Evolutionary conservation across 1,140 invertebrate genomes (phyloP).

Genomic region (Calephelis nemesis): DNA sequence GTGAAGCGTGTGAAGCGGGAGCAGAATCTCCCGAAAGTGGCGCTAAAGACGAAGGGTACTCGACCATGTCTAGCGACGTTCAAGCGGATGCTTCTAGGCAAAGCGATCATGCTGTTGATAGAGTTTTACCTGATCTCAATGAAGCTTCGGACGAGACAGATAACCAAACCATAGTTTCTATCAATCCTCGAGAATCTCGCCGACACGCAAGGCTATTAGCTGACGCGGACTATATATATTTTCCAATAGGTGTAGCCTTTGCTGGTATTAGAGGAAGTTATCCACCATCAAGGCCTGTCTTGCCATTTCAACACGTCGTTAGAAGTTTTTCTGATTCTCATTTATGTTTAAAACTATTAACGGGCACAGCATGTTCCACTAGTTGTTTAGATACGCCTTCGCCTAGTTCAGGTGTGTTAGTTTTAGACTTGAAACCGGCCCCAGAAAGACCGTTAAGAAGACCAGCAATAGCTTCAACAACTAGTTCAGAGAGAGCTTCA

Average conservation of each 20-base stretch:
- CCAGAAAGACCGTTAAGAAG: conserved; percentile 67
- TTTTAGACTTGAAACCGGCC: conserved; percentile 77
- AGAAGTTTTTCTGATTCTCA: conserved; percentile 87
- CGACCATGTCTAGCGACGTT: conserved; percentile 93
- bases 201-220: conserved; percentile 30
- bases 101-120: conserved; percentile 76
- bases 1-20: conserved; percentile 75
- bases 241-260: conserved; percentile 83
- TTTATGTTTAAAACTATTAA: conserved; percentile 83
- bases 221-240: conserved; percentile 84
- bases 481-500: conserved; percentile 75
- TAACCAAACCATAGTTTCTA: conserved; percentile 77
- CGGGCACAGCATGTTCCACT: conserved; percentile 75
- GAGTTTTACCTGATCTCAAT: conserved; percentile 85
- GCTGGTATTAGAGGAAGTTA: conserved; percentile 85
- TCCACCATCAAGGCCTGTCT: conserved; percentile 82
- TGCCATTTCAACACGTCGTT: conserved; percentile 86
- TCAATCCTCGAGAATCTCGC: conserved; percentile 74
- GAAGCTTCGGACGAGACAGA: conserved; percentile 86
- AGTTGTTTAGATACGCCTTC: conserved; percentile 80
- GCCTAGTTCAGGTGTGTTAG: conserved; percentile 80
- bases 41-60: conserved; percentile 92
- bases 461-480: conserved; percentile 66
- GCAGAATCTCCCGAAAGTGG: conserved; percentile 86
- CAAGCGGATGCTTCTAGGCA: conserved; percentile 84